Conservation (phyloP, 2,113 vertebrate genomes). For the Scytalopus superciliaris region DNA sequence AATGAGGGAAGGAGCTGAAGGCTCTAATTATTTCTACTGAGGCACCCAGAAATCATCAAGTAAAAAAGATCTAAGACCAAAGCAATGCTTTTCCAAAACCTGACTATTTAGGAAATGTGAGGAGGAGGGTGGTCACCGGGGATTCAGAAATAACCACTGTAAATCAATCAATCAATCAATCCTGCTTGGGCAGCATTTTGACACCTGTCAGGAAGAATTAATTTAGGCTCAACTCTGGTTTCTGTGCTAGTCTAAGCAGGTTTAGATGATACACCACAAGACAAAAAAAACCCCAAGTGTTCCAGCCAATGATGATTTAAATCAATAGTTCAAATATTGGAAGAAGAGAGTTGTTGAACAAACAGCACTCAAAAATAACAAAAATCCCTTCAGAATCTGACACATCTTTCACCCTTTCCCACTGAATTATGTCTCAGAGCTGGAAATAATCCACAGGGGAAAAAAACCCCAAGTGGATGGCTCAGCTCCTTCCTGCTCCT, state of each 20-base stretch:
- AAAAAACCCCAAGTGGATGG: background rate
- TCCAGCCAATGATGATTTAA: background rate
- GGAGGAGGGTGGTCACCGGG: background rate
- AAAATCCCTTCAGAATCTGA: background rate
- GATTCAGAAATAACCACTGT: background rate
- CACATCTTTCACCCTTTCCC: background rate
- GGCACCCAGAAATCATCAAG: background rate
- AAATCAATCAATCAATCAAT: background rate
- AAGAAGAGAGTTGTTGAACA: background rate
- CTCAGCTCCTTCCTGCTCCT: background rate
- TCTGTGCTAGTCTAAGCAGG: background rate
- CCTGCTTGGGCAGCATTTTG: background rate
- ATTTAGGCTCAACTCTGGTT: background rate
- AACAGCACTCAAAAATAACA: background rate
- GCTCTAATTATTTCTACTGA: background rate
- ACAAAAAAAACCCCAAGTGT: background rate
- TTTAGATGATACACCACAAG: background rate
- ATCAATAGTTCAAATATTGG: background rate
- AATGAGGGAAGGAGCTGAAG: background rate
- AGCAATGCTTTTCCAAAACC: background rate
- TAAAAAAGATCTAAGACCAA: background rate
- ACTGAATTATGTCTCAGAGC: background rate
- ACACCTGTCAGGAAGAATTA: background rate
- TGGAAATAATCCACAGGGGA: background rate
- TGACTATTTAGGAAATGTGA: background rate